Evolutionary conservation across 1,140 invertebrate species (phyloP).

Genomic region (Zaprionus taronus): DNA sequence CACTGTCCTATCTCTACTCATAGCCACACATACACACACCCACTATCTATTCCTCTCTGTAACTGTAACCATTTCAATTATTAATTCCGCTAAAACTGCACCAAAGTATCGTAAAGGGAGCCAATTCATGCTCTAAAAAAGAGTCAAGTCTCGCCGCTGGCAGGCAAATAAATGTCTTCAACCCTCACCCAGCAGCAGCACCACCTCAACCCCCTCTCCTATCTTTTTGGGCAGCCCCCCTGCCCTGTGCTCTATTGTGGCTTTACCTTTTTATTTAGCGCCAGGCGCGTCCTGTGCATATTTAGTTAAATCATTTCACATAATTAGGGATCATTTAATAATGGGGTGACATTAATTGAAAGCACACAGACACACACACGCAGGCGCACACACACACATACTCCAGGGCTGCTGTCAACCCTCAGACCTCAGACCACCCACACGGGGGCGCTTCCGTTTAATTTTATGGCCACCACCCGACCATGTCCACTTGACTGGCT

Average conservation of each 20-base stretch:
- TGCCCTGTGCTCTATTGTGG: conserved; percentile 47
- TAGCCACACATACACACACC: neutral
- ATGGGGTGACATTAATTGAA: conserved; percentile 84
- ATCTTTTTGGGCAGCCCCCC: neutral
- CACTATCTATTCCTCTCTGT: conserved; percentile 9
- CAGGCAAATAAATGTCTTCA: conserved; percentile 16
- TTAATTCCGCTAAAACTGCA: conserved; percentile 68
- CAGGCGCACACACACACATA: conserved; percentile 18
- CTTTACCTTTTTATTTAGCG: conserved; percentile 55
- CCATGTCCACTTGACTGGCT: conserved; percentile 74
- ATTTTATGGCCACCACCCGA: conserved; percentile 72
- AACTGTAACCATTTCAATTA: conserved; percentile 72
- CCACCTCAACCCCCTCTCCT: neutral
- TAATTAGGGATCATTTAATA: conserved; percentile 85
- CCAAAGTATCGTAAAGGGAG: conserved; percentile 82
- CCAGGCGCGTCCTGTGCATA: conserved; percentile 60
- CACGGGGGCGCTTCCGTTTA: conserved; percentile 66
- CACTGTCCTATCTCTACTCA: neutral
- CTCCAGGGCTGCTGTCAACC: conserved; percentile 29
- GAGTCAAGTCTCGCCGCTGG: conserved; percentile 10
- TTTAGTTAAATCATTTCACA: conserved; percentile 84
- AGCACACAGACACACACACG: conserved; percentile 45
- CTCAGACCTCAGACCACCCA: conserved; percentile 25
- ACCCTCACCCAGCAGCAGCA: conserved; percentile 27
- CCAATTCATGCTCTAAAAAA: conserved; percentile 41